phyloP scores from a whole-genome alignment of 2,113 vertebrate genomes.

The Felis catus region DNA sequence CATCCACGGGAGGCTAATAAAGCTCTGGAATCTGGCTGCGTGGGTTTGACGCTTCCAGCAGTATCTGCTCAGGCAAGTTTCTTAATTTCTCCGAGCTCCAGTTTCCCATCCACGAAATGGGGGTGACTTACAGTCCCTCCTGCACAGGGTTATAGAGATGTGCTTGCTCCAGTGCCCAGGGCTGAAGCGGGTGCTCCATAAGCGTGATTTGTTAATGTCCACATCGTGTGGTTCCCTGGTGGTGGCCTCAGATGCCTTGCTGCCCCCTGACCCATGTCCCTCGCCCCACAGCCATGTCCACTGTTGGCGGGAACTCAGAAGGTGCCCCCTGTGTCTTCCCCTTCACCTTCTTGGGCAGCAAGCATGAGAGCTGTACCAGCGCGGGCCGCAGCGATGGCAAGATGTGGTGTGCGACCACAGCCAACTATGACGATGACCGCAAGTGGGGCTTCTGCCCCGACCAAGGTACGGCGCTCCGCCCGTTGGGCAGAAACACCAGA shows the following conservation, averaged over 20 bases:
- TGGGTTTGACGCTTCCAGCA: background rate
- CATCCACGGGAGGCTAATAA: background rate
- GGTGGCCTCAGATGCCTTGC: background rate
- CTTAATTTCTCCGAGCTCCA: background rate
- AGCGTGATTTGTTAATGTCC: fast-evolving
- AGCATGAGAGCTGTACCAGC: constrained; percentile 92
- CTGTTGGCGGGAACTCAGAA: constrained; percentile 95
- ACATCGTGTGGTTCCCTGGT: fast-evolving
- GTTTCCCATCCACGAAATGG: background rate
- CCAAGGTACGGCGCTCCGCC: constrained; percentile 86
- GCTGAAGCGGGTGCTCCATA: fast-evolving
- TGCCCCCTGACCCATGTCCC: background rate
- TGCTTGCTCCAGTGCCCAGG: fast-evolving
- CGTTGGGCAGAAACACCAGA: fast-evolving
- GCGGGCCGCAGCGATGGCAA: constrained; percentile 94
- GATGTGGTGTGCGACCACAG: constrained; percentile 92
- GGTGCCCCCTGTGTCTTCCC: constrained; percentile 95
- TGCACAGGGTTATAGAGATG: fast-evolving
- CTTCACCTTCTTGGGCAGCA: constrained; percentile 94
- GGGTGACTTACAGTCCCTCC: fast-evolving
- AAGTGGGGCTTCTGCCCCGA: constrained; percentile 99
- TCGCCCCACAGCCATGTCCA: constrained; percentile 91
- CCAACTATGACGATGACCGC: constrained; percentile 95
- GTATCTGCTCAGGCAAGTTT: background rate
- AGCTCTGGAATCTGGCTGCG: background rate